Evolutionary conservation across 2,113 vertebrate species (phyloP), one percentile per base, ranked within the genome.

Genomic region (Calyptommatus sinebrachiatus): DNA sequence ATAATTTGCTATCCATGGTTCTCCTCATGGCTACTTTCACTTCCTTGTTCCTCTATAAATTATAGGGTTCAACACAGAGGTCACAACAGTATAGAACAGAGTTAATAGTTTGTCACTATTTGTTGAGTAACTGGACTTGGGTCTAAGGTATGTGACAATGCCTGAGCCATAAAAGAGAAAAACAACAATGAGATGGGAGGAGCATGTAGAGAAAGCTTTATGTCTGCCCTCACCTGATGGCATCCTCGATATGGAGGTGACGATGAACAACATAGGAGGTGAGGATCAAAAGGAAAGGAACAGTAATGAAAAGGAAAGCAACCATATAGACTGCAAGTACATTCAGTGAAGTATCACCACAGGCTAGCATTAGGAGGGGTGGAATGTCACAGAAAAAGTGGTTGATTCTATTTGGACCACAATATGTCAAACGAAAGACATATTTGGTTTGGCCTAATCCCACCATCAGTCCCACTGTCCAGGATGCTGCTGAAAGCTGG

Each of bases 341-440:
- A 8, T 74, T 83, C 45, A 66, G 72, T 0, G 80, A n/a, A 5
- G 79, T 57, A 35, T 79, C 74, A 0, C 57, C 75, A 24, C 85
- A 76, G 1, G 81, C 87, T 0, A 86, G 48, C 6, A 46, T 74
- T 72, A 81, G 73, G 74, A 86, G 81, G 0, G 85, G 79, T 0
- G 84, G 83, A 35, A 84, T 78, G 76, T 87, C 81, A 5, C 83
- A 85, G 60, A 82, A 80, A 62, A 87, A 82, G 57, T 85, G 82
- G 29, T 77, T 80, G 24, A 82, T 85, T 1, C 50, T 67, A 0
- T 78, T 80, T 31, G 61, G 67, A 29, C 75, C 35, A 31, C 87
- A 87, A 50, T 84, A 84, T 66, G 67, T 81, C 76, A 86, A 71
- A 48, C 78, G 71, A 70, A 88, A 81, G 7, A 79, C 79, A 0